Evolutionary conservation across 2,888 invertebrate genomes (phyloP).

Genomic region (Yponomeuta evonymella): DNA sequence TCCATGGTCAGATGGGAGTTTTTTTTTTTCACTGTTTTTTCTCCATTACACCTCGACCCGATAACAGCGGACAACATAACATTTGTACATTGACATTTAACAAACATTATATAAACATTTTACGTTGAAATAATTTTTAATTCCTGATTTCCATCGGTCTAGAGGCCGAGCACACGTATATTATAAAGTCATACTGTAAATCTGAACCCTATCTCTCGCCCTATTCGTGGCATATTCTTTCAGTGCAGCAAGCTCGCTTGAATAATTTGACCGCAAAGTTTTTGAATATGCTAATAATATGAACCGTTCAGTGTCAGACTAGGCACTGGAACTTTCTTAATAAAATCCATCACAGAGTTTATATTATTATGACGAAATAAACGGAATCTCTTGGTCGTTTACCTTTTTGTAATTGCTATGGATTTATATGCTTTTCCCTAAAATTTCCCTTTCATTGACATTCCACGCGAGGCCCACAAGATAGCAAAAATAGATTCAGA

Average conservation of each 20-base stretch:
- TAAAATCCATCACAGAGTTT: slow-evolving; percentile 33
- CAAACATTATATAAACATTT: too few species aligned
- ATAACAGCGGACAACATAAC: too few species aligned
- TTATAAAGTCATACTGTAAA: not conserved
- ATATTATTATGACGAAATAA: not conserved
- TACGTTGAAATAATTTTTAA: too few species aligned
- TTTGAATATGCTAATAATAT: slow-evolving; percentile 46
- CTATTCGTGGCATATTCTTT: not conserved
- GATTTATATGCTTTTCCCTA: too few species aligned
- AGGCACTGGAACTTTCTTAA: slow-evolving; percentile 43
- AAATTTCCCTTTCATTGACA: too few species aligned
- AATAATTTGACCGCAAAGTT: slow-evolving; percentile 30
- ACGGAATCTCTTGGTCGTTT: not conserved
- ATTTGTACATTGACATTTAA: too few species aligned
- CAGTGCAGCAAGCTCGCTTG: not conserved
- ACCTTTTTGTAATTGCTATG: not conserved
- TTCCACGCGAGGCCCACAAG: too few species aligned
- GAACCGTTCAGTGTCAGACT: slow-evolving; percentile 32
- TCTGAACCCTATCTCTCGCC: not conserved
- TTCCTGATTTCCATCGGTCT: not conserved
- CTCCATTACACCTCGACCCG: too few species aligned
- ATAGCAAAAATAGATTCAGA: too few species aligned
- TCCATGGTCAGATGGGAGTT: too few species aligned
- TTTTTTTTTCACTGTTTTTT: too few species aligned
- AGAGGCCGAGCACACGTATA: not conserved